Base-by-base conservation (phyloP, 2,113 vertebrate species). In the Motacilla tschutschensis region DNA sequence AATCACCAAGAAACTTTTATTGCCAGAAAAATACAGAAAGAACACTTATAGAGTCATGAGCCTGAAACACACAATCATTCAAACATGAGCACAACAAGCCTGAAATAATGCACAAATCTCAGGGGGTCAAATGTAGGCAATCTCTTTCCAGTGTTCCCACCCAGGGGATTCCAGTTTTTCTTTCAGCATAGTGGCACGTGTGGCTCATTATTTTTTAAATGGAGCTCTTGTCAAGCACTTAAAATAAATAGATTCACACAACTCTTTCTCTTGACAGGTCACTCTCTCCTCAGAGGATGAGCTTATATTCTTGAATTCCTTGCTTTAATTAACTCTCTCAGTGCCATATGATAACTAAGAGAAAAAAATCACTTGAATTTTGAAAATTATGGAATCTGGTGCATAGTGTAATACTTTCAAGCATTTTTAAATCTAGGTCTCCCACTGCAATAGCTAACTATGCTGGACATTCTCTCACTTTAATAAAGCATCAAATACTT, bases 41-140 rank as follows among this genome's bases (percentile, higher is more conserved):
- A 63, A 58, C 21, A 50, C 5, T 41, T 65, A 29, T 65, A 29
- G 4, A 51, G 8, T 40, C 17, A 22, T 46, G 8, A 77, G 2
- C 26, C 20, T 47, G 12, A 77, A 87, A 63, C 12, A 57, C 16
- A 46, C 13, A 51, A 14, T 47, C n/a, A 17, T 76, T 77, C n/a
- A 72, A 53, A 65, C 20, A 41, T 11, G 14, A 44, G 17, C 12
- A 35, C 25, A 44, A 14, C 18, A 80, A 75, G 6, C 17, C 40
- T 80, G 28, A 64, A 86, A 73, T 50, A 63, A 66, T 10, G 4
- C 5, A 48, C 4, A 38, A 3, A 26, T 65, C n/a, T 69, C 46
- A 73, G 31, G 5, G 9, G 0, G 4, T 38, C n/a, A 60, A 14
- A 22, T 0, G 0, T 4, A 53, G 21, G 44, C 18, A n/a, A 5